Base-by-base conservation (phyloP, 1,140 invertebrate genomes). In the Elysia chlorotica region DNA sequence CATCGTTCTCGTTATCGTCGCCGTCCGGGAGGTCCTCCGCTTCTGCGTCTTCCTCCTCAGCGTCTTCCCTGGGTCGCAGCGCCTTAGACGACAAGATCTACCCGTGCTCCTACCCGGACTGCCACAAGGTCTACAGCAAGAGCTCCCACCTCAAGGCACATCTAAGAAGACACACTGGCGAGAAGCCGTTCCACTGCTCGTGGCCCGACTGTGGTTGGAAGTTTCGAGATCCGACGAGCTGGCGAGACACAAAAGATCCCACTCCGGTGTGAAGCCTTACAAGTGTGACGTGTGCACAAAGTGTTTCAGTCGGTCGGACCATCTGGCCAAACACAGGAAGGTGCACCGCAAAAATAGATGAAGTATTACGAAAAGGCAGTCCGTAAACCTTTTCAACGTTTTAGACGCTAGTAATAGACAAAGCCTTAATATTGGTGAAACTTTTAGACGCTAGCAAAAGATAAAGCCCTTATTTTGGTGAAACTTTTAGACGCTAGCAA, bases 151-250 rank as follows among this genome's bases (percentile, higher is more conserved):
- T 98, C 28, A 96, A 97, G 82, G 96, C 96, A 1, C 97, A 99
- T 84, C 86, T 97, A 62, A 89, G 96, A 1, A 90, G 96, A 17
- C 96, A 98, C 87, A 95, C 96, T 0, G 96, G 96, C 0, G 96
- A 98, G 87, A 98, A 98, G 83, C 96, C 96, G 0, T 99, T 98
- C 82, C 88, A 86, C 2, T 97, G 95, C 84, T 93, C 92, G 59
- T 98, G 96, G 96, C 89, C 92, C 1, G 93, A 92, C n/a, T 99
- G 96, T 86, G 91, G 91, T 10, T 98, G 96, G 96, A 90, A 93
- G 72, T 98, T 99, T 96, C 95, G 2, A 89, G 96, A 48, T 97
- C 96, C 0, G 96, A 98, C 82, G 96, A 98, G 85, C 87, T 98
- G 37, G 93, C 95, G 0, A 88, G 95, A n/a, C 86, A 87, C 76